A percentile compares a stretch with the other conserved stretches of the same genome.
These are phyloP conservation scores for Dasypogon diadema DNA, from an alignment of 2,888 invertebrate species.

Conservation along the genomic window DNA sequence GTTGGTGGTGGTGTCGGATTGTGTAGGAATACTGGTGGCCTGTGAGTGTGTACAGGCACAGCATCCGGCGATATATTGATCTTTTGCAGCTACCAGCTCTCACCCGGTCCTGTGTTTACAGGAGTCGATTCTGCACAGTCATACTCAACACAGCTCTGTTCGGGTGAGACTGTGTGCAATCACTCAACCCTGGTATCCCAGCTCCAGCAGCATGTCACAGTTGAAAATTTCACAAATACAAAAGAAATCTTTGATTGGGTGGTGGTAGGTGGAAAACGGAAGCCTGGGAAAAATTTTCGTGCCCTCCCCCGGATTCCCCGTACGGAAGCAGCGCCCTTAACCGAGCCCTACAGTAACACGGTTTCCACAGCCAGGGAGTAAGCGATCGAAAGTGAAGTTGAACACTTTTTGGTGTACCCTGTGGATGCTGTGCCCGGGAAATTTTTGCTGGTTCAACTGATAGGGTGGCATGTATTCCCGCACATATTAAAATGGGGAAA, in stretches of 20 bases:
- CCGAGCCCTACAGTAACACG: constrained; percentile 39
- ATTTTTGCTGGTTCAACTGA: constrained; percentile 41
- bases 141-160: constrained; percentile 37
- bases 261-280: constrained; percentile 18
- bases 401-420: constrained; percentile 47
- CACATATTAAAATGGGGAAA: constrained; percentile 17
- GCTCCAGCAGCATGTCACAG: background rate
- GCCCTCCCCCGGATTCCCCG: background rate
- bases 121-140: constrained; percentile 47
- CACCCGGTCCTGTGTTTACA: constrained; percentile 40
- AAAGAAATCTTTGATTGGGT: background rate
- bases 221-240: constrained; percentile 27
- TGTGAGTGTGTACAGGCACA: constrained; percentile 17
- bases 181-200: constrained; percentile 15
- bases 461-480: background rate
- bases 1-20: background rate
- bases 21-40: background rate
- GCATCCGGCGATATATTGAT: constrained; percentile 48
- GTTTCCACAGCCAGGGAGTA: constrained; percentile 25
- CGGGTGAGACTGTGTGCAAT: constrained; percentile 43
- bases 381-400: constrained; percentile 51
- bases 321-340: constrained; percentile 29
- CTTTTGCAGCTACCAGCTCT: constrained; percentile 45
- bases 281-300: constrained; percentile 33
- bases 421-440: constrained; percentile 51